These are phyloP conservation scores for Vombatus ursinus DNA, from an alignment of 2,113 vertebrate species.

Conservation along the genomic window DNA sequence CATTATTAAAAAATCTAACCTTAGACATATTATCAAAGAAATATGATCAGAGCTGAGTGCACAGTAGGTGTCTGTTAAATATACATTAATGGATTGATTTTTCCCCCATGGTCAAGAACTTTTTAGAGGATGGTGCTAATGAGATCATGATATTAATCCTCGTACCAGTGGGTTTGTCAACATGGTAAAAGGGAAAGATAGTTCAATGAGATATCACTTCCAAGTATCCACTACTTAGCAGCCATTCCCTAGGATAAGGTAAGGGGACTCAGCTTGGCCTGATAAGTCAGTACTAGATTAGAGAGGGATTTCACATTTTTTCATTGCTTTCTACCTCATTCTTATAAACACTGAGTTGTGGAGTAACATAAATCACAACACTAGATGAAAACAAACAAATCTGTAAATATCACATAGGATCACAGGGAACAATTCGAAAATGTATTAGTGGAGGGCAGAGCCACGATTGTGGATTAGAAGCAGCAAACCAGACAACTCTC, in stretches of 20 bases:
- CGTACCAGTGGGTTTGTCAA: neutral
- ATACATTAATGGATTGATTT: neutral
- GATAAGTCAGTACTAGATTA: neutral
- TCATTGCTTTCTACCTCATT: neutral
- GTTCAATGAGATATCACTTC: neutral
- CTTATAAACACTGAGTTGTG: neutral
- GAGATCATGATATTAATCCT: neutral
- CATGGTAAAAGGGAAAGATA: neutral
- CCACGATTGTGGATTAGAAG: neutral
- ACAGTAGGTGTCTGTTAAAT: neutral
- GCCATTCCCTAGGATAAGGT: neutral
- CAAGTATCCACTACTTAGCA: neutral
- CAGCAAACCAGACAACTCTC: neutral
- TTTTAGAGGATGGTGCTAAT: neutral
- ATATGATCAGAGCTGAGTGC: neutral
- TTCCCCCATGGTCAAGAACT: neutral
- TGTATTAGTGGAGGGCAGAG: neutral
- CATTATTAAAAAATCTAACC: constrained; percentile 24
- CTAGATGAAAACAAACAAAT: neutral
- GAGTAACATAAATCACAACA: neutral
- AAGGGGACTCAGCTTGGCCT: neutral
- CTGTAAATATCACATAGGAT: neutral
- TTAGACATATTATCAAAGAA: neutral
- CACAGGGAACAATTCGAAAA: too few species aligned
- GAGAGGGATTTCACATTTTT: neutral